These are phyloP conservation scores for Hypocryptadius cinnamomeus DNA, from an alignment of 2,113 vertebrate species.

Conservation along the genomic window DNA sequence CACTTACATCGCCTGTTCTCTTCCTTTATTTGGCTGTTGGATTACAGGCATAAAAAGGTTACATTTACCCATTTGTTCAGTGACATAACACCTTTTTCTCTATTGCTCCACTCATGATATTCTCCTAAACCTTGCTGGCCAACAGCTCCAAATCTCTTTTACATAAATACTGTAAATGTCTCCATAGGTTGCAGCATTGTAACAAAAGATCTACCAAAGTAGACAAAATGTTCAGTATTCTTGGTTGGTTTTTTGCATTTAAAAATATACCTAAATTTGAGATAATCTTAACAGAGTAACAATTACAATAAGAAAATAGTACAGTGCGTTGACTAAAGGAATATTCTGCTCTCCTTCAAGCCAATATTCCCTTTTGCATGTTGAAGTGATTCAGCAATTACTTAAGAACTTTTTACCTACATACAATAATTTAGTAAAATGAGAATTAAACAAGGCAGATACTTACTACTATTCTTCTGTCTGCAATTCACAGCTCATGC, in stretches of 20 bases:
- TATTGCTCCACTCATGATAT: background rate
- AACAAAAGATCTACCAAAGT: slow-evolving; percentile 67
- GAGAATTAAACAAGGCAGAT: slow-evolving; percentile 58
- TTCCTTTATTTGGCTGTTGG: slow-evolving; percentile 52
- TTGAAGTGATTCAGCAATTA: slow-evolving; percentile 71
- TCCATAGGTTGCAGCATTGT: slow-evolving; percentile 70
- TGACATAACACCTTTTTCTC: background rate
- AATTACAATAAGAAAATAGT: slow-evolving; percentile 74
- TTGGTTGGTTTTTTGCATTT: slow-evolving; percentile 49
- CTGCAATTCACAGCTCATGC: slow-evolving; percentile 65
- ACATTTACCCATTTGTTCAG: slow-evolving; percentile 51
- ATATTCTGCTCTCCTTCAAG: slow-evolving; percentile 58
- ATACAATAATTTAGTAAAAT: slow-evolving; percentile 66
- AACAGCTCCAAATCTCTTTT: slow-evolving; percentile 23
- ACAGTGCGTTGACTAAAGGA: slow-evolving; percentile 78
- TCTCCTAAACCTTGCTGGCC: background rate
- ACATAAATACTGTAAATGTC: slow-evolving; percentile 85
- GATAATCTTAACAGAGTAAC: slow-evolving; percentile 74
- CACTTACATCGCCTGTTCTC: slow-evolving; percentile 48
- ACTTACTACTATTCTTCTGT: slow-evolving; percentile 47
- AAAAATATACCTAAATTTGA: slow-evolving; percentile 75
- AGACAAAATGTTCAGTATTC: slow-evolving; percentile 68
- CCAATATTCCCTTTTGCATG: slow-evolving; percentile 70
- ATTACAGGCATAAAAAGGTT: slow-evolving; percentile 35
- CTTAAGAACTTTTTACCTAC: slow-evolving; percentile 57